phyloP scores from a whole-genome alignment of 2,113 vertebrate genomes.

The Psephotus haematonotus region DNA sequence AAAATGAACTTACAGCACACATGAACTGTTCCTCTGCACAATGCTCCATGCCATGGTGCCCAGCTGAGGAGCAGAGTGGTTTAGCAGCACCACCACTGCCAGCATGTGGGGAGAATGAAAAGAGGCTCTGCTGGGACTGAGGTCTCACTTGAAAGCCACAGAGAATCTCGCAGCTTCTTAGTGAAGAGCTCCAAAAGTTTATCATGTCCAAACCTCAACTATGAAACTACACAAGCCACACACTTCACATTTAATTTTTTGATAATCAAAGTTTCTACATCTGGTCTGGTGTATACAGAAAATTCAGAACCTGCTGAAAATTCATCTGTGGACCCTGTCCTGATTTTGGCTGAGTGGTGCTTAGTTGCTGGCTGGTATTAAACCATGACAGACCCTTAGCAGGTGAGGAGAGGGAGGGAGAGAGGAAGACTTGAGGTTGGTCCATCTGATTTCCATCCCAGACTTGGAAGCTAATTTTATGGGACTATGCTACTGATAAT shows the following conservation, averaged over 20 bases:
- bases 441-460: not conserved
- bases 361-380: not conserved
- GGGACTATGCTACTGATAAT: not conserved
- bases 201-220: not conserved
- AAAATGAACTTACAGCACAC: not conserved
- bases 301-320: not conserved
- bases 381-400: not conserved
- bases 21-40: not conserved
- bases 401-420: not conserved
- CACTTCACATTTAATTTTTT: not conserved
- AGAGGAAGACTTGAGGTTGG: not conserved
- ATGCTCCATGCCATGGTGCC: fast-evolving
- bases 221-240: not conserved
- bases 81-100: not conserved
- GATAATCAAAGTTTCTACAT: not conserved
- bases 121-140: not conserved
- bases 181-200: not conserved
- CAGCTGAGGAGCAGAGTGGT: fast-evolving
- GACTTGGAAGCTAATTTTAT: not conserved
- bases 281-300: not conserved
- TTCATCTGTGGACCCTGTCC: not conserved
- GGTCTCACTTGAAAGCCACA: not conserved
- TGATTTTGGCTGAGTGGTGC: not conserved
- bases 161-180: not conserved
- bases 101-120: not conserved